Base-by-base conservation (phyloP, 2,888 invertebrate species). In the Aricia artaxerxes region DNA sequence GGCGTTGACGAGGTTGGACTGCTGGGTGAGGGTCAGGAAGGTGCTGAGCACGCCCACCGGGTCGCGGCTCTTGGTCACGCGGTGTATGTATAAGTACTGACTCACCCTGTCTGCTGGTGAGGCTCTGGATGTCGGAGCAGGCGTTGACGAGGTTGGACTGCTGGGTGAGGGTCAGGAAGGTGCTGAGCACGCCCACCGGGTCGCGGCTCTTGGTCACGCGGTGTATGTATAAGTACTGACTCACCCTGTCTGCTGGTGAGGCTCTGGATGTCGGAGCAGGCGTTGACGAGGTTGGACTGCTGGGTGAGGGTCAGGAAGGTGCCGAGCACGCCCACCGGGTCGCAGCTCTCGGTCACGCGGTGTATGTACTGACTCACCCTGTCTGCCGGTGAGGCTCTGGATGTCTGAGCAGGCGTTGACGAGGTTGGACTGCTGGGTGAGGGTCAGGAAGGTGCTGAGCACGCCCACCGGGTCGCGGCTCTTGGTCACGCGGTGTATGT, bases 401-500 rank as follows among this genome's bases (percentile, higher is more conserved):
- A 92, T 84, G 1, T 85, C 84, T 0, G 44, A 73, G 9, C 84
- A 82, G 1, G 88, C 86, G 2, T 89, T 87, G 1, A 81, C 82
- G 0, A 93, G 82, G 64, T 81, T 82, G 0, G 79, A 82, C 0
- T 88, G 84, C 4, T 87, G 85, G 0, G 91, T 91, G 5, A 91
- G 81, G 11, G 90, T 87, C 1, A 91, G 40, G 0, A 92, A 40
- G 0, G 87, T 85, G 1, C 81, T 81, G 4, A 92, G 78, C 81
- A 91, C 87, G 40, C 83, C 84, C 0, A 92, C 81, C 0, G 91
- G 85, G 44, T 92, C 91, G 0, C 85, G 85, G 2, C 83, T 83
- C 73, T 88, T 89, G n/a, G 92, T 86, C 2, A 89, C 85, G 11
- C 84, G 86, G 79, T 90, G 91, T 1, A 92, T 84, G 4, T 82